These are phyloP conservation scores for Lota lota DNA, from an alignment of 2,113 vertebrate genomes.

Conservation along the genomic window DNA sequence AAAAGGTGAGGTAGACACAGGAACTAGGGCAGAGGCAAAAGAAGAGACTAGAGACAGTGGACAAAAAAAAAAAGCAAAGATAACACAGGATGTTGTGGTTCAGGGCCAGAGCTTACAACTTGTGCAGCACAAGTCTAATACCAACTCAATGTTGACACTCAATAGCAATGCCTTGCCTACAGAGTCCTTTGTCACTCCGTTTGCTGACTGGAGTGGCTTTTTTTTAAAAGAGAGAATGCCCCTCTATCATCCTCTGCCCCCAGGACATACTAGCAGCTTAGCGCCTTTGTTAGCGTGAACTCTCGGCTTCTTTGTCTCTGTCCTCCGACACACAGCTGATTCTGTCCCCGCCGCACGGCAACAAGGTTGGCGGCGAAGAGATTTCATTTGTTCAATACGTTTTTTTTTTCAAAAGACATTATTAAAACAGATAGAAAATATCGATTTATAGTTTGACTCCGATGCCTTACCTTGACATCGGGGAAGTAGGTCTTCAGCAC, in stretches of 20 bases:
- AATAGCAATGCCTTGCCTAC: constrained; percentile 72
- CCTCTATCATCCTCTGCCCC: constrained; percentile 72
- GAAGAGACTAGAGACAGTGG: constrained; percentile 23
- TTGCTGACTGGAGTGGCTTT: constrained; percentile 80
- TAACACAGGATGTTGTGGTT: constrained; percentile 69
- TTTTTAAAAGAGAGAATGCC: constrained; percentile 75
- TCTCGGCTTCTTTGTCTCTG: constrained; percentile 69
- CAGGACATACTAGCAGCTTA: constrained; percentile 75
- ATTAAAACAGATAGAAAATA: constrained; percentile 6
- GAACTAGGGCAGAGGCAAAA: no score
- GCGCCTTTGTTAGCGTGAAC: constrained; percentile 72
- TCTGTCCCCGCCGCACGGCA: constrained; percentile 49
- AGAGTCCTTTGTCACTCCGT: constrained; percentile 77
- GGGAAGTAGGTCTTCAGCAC: constrained; percentile 91
- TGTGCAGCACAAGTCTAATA: constrained; percentile 63
- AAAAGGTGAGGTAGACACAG: no score
- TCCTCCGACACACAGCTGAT: constrained; percentile 69
- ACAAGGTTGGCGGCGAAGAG: constrained; percentile 49
- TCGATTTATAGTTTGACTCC: background rate
- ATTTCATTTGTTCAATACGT: background rate
- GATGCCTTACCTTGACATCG: constrained; percentile 85
- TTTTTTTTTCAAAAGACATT: no score
- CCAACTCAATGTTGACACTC: constrained; percentile 69
- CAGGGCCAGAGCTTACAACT: constrained; percentile 41
- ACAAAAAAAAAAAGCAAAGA: constrained; percentile 24